These are phyloP conservation scores for Callipepla californica DNA, from an alignment of 2,113 vertebrate genomes.

Conservation along the genomic window DNA sequence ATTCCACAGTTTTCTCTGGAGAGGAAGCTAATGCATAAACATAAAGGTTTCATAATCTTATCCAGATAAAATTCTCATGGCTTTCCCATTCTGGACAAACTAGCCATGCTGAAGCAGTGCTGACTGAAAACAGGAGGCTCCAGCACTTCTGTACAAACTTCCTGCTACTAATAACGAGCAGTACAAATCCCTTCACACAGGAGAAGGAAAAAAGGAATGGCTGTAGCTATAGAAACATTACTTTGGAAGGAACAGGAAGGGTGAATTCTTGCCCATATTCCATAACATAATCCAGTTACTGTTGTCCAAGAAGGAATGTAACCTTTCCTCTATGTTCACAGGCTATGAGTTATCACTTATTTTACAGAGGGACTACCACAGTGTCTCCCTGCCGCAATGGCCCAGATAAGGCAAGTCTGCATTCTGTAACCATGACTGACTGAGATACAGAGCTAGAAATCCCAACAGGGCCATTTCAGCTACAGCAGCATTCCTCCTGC, in stretches of 20 bases:
- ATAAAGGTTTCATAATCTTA: constrained; percentile 4
- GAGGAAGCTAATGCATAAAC: background rate
- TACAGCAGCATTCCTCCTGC: background rate
- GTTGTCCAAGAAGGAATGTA: background rate
- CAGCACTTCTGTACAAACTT: background rate
- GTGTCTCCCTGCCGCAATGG: constrained; percentile 49
- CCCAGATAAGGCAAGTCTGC: constrained; percentile 49
- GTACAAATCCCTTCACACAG: background rate
- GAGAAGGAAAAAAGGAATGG: background rate
- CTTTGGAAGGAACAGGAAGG: background rate
- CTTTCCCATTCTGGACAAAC: background rate
- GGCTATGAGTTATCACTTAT: constrained; percentile 18
- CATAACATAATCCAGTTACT: background rate
- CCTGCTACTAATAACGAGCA: background rate
- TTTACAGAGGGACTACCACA: constrained; percentile 34
- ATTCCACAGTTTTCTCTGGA: background rate
- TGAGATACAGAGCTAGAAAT: constrained; percentile 37
- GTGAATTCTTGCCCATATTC: background rate
- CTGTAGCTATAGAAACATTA: background rate
- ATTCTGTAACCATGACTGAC: constrained; percentile 34
- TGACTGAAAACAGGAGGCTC: background rate
- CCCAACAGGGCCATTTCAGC: constrained; percentile 46
- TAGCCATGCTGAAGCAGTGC: background rate
- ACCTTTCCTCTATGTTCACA: background rate
- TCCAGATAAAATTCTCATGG: background rate